A percentile compares a stretch with the other conserved stretches of the same genome.
These are phyloP conservation scores for Teleogryllus oceanicus DNA, from an alignment of 2,888 invertebrate species.

Conservation along the genomic window DNA sequence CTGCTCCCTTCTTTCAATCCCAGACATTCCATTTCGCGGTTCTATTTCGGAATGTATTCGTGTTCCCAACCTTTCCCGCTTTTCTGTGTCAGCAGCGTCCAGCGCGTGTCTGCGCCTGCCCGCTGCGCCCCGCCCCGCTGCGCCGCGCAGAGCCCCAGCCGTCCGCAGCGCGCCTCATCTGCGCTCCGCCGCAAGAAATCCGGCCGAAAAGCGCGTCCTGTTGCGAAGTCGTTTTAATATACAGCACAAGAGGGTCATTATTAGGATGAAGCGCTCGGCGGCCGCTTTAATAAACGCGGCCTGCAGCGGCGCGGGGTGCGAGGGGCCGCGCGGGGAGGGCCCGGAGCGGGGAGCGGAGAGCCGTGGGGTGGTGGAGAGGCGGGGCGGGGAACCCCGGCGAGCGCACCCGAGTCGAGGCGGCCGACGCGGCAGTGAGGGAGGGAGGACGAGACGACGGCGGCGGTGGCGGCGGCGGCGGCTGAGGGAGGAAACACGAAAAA, in stretches of 20 bases:
- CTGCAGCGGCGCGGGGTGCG: neutral
- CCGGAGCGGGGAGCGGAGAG: neutral
- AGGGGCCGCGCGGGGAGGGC: neutral
- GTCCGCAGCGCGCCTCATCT: neutral
- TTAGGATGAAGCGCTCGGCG: conserved; percentile 26
- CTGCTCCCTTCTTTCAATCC: too few species aligned
- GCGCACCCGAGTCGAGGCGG: neutral
- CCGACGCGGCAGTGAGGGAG: neutral
- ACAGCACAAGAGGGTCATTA: conserved; percentile 31
- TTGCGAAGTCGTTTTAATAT: conserved; percentile 27
- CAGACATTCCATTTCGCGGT: too few species aligned
- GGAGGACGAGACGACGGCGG: neutral
- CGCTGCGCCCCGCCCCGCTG: neutral
- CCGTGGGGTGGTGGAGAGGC: neutral
- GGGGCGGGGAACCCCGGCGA: conserved; percentile 21
- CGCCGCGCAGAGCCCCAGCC: neutral
- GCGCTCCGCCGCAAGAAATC: neutral
- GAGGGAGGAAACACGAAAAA: conserved; percentile 31
- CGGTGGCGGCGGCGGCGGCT: neutral
- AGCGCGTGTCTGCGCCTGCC: neutral
- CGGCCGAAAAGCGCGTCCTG: conserved; percentile 2
- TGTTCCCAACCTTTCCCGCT: too few species aligned
- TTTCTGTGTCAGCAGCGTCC: neutral
- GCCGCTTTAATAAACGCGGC: conserved; percentile 31
- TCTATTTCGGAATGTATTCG: too few species aligned